Conservation (phyloP, 1,140 invertebrate species). For the Heliconius hermathena region DNA sequence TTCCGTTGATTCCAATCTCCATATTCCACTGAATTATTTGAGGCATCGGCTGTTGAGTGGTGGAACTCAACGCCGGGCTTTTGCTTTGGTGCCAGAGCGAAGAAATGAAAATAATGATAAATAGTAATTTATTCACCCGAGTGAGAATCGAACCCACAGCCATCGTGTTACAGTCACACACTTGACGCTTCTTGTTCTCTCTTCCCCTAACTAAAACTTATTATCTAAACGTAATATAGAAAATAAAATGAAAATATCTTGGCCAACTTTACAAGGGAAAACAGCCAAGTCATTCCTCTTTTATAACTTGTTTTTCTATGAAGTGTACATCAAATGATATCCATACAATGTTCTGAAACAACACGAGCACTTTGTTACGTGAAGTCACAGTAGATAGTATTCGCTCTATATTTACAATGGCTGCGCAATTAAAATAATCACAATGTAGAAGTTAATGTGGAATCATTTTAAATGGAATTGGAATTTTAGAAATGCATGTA, state of each 20-base stretch:
- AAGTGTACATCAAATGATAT: background rate
- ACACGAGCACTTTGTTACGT: background rate
- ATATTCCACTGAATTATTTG: no score
- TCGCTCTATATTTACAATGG: constrained; percentile 13
- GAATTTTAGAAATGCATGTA: constrained; percentile 17
- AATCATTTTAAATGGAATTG: constrained; percentile 19
- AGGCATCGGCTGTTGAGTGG: no score
- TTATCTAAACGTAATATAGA: background rate
- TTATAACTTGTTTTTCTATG: background rate
- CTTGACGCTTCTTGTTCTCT: no score
- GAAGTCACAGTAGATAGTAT: background rate
- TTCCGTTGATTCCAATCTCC: no score
- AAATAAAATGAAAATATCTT: background rate
- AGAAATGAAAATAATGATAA: no score
- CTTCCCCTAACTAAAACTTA: background rate
- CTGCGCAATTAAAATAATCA: constrained; percentile 20
- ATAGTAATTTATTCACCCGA: no score
- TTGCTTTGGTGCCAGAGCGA: no score
- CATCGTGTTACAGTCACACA: no score
- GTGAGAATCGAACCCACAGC: no score
- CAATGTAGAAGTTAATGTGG: constrained; percentile 5
- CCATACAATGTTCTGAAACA: background rate
- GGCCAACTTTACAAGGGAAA: background rate
- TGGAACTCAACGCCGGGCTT: no score
- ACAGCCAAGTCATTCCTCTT: background rate